These are phyloP conservation scores for Chrysodeixis includens DNA, from an alignment of 2,888 invertebrate genomes.

Conservation along the genomic window DNA sequence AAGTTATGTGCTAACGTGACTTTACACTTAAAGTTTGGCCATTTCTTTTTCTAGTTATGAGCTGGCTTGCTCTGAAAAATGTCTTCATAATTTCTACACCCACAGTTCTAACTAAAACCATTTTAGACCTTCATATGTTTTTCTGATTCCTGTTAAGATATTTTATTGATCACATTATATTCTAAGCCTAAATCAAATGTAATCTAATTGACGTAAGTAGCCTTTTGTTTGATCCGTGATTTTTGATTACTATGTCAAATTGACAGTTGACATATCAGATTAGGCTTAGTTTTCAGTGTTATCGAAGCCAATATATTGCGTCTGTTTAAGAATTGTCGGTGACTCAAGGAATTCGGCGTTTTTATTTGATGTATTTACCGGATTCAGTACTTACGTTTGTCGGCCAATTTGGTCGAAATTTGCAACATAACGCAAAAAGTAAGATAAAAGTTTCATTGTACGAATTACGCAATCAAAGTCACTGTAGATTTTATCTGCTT, in stretches of 20 bases:
- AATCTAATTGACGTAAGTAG: conserved; percentile 4
- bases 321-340: not conserved
- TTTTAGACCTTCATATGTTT: too few species aligned
- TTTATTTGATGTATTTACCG: not conserved
- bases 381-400: not conserved
- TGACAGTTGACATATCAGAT: conserved; percentile 1
- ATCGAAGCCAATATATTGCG: not conserved
- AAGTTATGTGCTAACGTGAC: not conserved
- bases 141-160: too few species aligned
- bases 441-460: not conserved
- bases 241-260: not conserved
- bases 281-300: not conserved
- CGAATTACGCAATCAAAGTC: not conserved
- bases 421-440: conserved; percentile 28
- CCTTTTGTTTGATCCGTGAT: not conserved
- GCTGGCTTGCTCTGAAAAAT: not conserved
- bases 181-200: not conserved
- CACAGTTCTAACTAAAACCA: too few species aligned
- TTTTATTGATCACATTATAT: too few species aligned
- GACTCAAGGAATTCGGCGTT: not conserved
- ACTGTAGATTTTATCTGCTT: conserved; percentile 5
- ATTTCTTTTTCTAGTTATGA: not conserved
- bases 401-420: conserved; percentile 21
- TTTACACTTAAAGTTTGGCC: not conserved
- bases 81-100: too few species aligned